phyloP scores from a whole-genome alignment of 1,140 invertebrate genomes.

The Pantala flavescens region DNA sequence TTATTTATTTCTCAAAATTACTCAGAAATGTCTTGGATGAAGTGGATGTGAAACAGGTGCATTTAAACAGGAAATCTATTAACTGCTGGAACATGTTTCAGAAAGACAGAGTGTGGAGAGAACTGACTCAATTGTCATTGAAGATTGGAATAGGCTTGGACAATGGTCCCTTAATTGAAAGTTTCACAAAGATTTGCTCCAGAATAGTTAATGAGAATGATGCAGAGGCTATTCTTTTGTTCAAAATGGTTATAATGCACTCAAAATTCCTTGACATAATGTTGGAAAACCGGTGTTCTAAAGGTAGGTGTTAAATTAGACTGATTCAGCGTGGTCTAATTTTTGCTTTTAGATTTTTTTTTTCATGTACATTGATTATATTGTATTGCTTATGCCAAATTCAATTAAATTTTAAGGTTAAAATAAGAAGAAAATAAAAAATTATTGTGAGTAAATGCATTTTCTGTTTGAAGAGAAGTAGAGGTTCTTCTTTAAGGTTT shows the following conservation, averaged over 20 bases:
- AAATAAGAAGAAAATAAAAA: too few species aligned
- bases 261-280: slow-evolving; percentile 59
- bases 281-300: slow-evolving; percentile 36
- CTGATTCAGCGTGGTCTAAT: too few species aligned
- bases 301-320: slow-evolving; percentile 39
- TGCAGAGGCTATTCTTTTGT: slow-evolving; percentile 44
- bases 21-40: too few species aligned
- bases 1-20: too few species aligned
- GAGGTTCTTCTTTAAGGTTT: too few species aligned
- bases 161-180: background rate
- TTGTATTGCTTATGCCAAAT: too few species aligned
- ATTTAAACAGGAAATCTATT: background rate
- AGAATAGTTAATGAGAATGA: slow-evolving; percentile 29
- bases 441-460: too few species aligned
- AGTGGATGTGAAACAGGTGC: too few species aligned
- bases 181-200: background rate
- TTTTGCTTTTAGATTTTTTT: too few species aligned
- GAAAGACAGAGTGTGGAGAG: slow-evolving; percentile 48
- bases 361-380: too few species aligned
- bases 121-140: slow-evolving; percentile 51
- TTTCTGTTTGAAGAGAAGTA: too few species aligned
- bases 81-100: slow-evolving; percentile 20
- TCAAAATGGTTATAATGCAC: slow-evolving; percentile 63
- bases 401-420: too few species aligned
- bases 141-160: slow-evolving; percentile 42